These are phyloP conservation scores for Psococerastis gibbosa DNA, from an alignment of 2,888 invertebrate genomes.

Conservation along the genomic window DNA sequence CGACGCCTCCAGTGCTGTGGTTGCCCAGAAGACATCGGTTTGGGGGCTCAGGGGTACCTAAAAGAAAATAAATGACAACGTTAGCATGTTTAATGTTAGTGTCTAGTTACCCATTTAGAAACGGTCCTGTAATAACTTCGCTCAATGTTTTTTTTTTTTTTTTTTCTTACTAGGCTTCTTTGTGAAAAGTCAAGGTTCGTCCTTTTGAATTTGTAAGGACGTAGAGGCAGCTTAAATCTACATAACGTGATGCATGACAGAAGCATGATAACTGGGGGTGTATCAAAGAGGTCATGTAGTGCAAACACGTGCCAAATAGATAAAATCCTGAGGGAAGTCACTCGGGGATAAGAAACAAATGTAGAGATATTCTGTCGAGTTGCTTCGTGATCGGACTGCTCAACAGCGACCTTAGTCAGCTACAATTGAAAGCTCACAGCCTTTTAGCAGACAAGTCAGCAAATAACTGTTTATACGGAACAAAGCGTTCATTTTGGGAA, in stretches of 20 bases:
- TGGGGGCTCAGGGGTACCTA: constrained; percentile 60
- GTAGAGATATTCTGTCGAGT: background rate
- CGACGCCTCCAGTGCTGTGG: constrained; percentile 38
- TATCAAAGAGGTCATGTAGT: background rate
- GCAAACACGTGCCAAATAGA: background rate
- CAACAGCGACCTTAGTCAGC: background rate
- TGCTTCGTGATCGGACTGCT: background rate
- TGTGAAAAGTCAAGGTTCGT: no score
- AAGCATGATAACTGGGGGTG: background rate
- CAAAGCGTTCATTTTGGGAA: no score
- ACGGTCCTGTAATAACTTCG: no score
- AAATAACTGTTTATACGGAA: no score
- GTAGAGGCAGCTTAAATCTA: no score
- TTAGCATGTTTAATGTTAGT: no score
- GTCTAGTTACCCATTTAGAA: no score
- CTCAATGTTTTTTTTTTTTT: no score
- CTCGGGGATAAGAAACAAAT: background rate
- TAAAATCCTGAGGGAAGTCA: background rate
- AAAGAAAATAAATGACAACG: constrained; percentile 19
- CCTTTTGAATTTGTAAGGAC: no score
- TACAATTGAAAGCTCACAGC: background rate
- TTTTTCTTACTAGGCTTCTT: no score
- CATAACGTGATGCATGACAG: background rate
- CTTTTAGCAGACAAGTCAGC: no score
- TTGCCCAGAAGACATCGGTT: constrained; percentile 51